Evolutionary conservation across 2,888 invertebrate species (phyloP).

Genomic region (Calameuta filiformis): DNA sequence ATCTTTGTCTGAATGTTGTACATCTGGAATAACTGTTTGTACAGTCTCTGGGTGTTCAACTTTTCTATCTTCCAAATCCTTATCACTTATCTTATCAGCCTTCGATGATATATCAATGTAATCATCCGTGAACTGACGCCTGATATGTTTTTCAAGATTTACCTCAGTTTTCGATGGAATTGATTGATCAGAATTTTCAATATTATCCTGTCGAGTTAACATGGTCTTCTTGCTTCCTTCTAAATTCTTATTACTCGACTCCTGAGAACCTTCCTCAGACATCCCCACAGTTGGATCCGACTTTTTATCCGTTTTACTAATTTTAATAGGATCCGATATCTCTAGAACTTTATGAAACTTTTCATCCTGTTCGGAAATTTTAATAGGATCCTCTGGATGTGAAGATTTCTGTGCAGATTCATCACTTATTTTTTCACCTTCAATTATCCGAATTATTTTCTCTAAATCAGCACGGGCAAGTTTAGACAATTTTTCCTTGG

Average conservation of each 20-base stretch:
- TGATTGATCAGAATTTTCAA: not conserved
- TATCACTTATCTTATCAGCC: not conserved
- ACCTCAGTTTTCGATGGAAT: not conserved
- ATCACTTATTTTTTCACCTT: not conserved
- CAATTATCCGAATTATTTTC: not conserved
- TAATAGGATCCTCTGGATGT: not conserved
- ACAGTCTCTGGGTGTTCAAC: not conserved
- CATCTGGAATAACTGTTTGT: not conserved
- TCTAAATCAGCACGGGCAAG: not conserved
- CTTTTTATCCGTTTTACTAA: not conserved
- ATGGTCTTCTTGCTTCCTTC: not conserved
- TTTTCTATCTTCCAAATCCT: not conserved
- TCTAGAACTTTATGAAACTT: not conserved
- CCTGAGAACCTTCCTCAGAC: not conserved
- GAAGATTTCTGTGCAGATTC: not conserved
- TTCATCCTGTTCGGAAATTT: slow-evolving; percentile 1
- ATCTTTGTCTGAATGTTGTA: not conserved
- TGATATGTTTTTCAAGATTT: not conserved
- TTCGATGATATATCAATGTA: not conserved
- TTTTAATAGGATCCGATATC: not conserved
- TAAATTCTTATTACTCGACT: not conserved
- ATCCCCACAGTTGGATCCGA: not conserved
- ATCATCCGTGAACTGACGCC: not conserved
- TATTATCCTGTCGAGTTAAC: not conserved
- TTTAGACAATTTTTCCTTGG: not conserved